phyloP scores from a whole-genome alignment of 2,797 vertebrate genomes.

The Mionectes olivaceus region DNA sequence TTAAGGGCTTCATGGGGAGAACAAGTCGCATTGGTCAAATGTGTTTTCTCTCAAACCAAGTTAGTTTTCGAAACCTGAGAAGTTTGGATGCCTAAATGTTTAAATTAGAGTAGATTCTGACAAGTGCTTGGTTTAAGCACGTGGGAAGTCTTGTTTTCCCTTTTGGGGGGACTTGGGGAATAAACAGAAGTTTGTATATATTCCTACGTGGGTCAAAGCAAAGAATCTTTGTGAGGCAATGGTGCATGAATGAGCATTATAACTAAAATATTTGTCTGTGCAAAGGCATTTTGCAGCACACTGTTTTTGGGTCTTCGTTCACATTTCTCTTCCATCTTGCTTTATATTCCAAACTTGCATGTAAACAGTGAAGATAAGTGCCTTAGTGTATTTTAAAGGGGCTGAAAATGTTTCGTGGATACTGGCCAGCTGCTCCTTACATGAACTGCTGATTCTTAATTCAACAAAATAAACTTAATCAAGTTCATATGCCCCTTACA shows the following conservation, averaged over 20 bases:
- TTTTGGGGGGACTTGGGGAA: rapidly evolving
- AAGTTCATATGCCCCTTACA: not conserved
- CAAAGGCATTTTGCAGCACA: not conserved
- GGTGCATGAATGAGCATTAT: not conserved
- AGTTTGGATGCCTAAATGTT: not conserved
- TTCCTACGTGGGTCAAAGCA: not conserved
- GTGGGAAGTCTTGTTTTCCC: not conserved
- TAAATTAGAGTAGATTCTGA: not conserved
- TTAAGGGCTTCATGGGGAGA: not conserved
- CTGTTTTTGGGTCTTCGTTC: not conserved
- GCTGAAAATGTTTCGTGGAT: not conserved
- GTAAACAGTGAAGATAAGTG: not conserved
- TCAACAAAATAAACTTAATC: not conserved
- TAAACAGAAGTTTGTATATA: not conserved
- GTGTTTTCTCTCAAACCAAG: not conserved
- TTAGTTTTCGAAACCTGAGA: not conserved
- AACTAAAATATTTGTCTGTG: not conserved
- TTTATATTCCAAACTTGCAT: not conserved
- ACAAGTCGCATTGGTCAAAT: not conserved
- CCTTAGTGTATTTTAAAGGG: not conserved
- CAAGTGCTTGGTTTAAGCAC: not conserved
- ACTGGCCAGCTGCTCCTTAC: not conserved
- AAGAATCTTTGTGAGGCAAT: not conserved
- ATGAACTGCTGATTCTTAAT: not conserved
- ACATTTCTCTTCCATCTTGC: not conserved